Base-by-base conservation (phyloP, 2,888 invertebrate genomes). In the Corbicula japonica region DNA sequence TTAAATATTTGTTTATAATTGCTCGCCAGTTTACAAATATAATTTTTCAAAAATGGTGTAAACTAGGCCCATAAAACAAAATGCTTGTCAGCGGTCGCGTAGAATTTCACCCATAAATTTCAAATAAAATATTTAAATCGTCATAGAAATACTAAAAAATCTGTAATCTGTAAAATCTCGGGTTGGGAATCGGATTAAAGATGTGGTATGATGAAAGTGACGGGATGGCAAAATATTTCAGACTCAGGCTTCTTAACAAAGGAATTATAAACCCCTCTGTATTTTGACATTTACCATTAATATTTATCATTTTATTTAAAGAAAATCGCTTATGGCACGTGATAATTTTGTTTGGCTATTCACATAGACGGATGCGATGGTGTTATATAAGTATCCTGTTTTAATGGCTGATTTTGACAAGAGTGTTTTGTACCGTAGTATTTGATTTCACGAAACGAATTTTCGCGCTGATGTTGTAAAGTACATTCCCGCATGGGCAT, bases 41-140 rank as follows among this genome's bases (percentile, higher is more conserved):
- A 58, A 58, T 58, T 58, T 12, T 35, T 58, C 58, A 58, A 23
- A 15, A 35, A 34, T 35, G 21, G 23, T 28, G 34, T 38, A 66
- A 34, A 34, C 54, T 23, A 23, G 26, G 52, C 44, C 63, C 46
- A 66, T 76, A 76, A 83, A 83, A 83, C 79, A 79, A 83, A 79
- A 83, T 70, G 76, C 50, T 74, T 83, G 83, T 79, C 83, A 74
- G 60, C 61, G 30, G 44, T 28, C 61, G 65, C 70, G 48, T 76
- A 23, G 32, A 38, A 41, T 76, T 58, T 56, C 63, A 44, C 32
- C 32, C 54, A 18, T 65, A 66, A 30, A 66, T 60, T 50, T 54
- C 66, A 71, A 58, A 71, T 60, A 56, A 76, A 71, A 50, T 56
- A 44, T 48, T 65, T 58, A 56, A 50, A 32, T 34, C 58, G 63